Conservation (phyloP, 2,888 invertebrate genomes). For the Gnatocerus cornutus region DNA sequence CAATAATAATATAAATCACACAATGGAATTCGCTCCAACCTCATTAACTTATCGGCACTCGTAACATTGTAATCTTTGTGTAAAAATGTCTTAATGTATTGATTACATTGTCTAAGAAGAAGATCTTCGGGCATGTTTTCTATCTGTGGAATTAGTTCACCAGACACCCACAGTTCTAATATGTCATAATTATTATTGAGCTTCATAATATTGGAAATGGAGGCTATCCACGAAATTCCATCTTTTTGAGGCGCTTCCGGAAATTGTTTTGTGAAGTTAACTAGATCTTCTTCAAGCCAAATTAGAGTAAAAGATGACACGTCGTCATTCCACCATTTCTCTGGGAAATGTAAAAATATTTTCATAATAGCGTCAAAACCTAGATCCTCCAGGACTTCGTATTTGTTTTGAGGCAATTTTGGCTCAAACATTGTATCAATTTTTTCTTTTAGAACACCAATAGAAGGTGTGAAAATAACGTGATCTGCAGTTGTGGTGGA, state of each 20-base stretch:
- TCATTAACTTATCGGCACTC: conserved; percentile 6
- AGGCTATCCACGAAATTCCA: conserved; percentile 13
- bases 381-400: conserved; percentile 73
- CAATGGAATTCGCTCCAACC: not conserved
- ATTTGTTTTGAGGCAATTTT: conserved; percentile 72
- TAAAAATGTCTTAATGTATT: conserved; percentile 73
- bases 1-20: conserved; percentile 18
- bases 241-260: conserved; percentile 11
- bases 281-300: conserved; percentile 20
- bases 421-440: conserved; percentile 73
- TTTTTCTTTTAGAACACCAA: conserved; percentile 79
- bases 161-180: conserved; percentile 79
- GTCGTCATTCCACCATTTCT: conserved; percentile 17
- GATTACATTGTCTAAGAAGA: conserved; percentile 64
- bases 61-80: conserved; percentile 24
- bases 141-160: conserved; percentile 76
- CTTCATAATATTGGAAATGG: not conserved
- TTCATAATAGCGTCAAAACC: conserved; percentile 79
- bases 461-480: conserved; percentile 78
- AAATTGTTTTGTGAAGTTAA: conserved; percentile 1
- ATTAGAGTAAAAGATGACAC: conserved; percentile 40
- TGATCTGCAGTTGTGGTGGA: conserved; percentile 73
- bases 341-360: conserved; percentile 71
- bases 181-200: conserved; percentile 72
- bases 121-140: conserved; percentile 75